These are phyloP conservation scores for Sicus ferrugineus DNA, from an alignment of 2,888 invertebrate genomes.

Conservation along the genomic window DNA sequence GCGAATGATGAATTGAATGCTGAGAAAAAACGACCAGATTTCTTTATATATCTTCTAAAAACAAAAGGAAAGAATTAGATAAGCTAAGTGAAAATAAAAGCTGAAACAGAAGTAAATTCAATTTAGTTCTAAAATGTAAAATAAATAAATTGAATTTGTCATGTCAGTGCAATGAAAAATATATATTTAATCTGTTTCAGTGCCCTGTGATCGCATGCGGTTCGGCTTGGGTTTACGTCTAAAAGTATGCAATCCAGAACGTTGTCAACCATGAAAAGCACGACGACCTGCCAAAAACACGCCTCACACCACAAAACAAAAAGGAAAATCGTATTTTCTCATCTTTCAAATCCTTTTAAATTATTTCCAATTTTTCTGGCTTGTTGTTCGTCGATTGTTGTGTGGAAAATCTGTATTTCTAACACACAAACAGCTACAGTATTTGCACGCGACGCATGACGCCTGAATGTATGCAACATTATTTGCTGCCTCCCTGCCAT, in stretches of 20 bases:
- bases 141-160: conserved; percentile 1
- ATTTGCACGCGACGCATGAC: conserved; percentile 20
- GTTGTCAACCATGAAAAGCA: neutral
- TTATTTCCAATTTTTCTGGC: conserved; percentile 18
- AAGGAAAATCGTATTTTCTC: neutral
- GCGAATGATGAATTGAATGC: conserved; percentile 4
- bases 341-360: conserved; percentile 11
- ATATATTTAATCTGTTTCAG: conserved; percentile 5
- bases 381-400: conserved; percentile 7
- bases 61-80: neutral
- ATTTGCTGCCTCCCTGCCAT: conserved; percentile 1
- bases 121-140: neutral
- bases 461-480: conserved; percentile 27
- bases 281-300: conserved; percentile 1
- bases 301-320: neutral
- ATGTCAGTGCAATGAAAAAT: neutral
- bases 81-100: neutral
- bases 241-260: neutral
- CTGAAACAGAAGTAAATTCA: neutral
- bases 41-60: neutral
- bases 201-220: neutral
- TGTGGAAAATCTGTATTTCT: neutral
- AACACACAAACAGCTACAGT: neutral
- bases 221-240: neutral
- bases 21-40: neutral